These are phyloP conservation scores for Drosophila funebris DNA, from an alignment of 1,140 invertebrate species.

Conservation along the genomic window DNA sequence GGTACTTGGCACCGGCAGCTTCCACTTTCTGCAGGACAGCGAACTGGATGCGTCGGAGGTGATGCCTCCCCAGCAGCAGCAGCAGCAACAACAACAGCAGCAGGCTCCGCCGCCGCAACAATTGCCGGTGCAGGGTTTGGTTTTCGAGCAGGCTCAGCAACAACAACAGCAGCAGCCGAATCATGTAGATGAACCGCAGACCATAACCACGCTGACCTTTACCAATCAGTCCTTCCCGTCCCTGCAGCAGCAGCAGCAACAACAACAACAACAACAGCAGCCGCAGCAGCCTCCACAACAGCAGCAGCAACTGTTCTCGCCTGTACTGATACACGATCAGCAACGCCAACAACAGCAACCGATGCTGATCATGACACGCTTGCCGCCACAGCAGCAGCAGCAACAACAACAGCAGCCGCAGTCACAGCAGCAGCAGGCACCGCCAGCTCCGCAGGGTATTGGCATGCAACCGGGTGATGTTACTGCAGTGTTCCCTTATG, in stretches of 20 bases:
- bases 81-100: conserved; percentile 28
- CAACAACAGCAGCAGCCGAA: conserved; percentile 55
- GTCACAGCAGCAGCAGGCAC: conserved; percentile 26
- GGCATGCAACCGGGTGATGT: conserved; percentile 77
- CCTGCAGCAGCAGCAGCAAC: conserved; percentile 71
- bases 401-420: conserved; percentile 43
- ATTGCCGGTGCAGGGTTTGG: conserved; percentile 46
- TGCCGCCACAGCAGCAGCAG: conserved; percentile 51
- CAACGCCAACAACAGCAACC: conserved; percentile 65
- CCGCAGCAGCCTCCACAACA: conserved; percentile 27
- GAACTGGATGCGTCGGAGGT: conserved; percentile 89
- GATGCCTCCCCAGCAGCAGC: conserved; percentile 46
- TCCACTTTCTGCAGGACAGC: conserved; percentile 91
- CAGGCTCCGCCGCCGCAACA: conserved; percentile 40
- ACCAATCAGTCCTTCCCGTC: conserved; percentile 90
- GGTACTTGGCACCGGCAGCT: conserved; percentile 87
- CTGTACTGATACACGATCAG: conserved; percentile 59
- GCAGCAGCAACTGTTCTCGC: conserved; percentile 71
- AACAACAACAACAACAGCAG: conserved; percentile 44
- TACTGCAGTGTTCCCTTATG: conserved; percentile 65
- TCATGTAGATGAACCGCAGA: conserved; percentile 65
- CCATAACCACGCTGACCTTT: conserved; percentile 91
- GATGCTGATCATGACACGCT: conserved; percentile 63
- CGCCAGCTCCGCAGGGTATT: conserved; percentile 56
- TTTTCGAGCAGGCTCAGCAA: conserved; percentile 52